Evolutionary conservation across 2,113 vertebrate species (phyloP).

Genomic region (Guaruba guarouba): DNA sequence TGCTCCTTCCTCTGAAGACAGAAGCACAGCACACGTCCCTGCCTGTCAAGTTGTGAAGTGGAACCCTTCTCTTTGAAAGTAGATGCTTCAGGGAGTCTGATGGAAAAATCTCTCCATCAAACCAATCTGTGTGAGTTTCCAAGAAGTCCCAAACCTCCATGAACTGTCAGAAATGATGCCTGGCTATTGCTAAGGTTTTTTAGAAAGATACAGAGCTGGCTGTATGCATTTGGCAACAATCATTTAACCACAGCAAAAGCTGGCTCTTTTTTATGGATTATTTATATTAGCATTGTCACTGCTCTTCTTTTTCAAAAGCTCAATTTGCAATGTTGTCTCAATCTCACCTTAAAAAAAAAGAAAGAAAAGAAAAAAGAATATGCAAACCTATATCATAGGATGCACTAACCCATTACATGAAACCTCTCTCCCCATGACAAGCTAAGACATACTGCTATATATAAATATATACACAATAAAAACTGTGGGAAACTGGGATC

Average conservation of each 20-base stretch:
- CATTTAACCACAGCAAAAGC: background rate
- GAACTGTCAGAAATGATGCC: background rate
- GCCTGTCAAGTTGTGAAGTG: background rate
- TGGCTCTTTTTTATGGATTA: background rate
- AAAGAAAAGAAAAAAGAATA: background rate
- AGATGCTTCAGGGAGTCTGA: background rate
- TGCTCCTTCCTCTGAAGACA: background rate
- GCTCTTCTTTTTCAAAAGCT: slow-evolving; percentile 49
- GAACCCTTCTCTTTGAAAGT: background rate
- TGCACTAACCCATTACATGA: background rate
- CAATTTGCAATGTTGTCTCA: slow-evolving; percentile 38
- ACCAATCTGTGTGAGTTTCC: background rate
- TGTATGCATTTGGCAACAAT: slow-evolving; percentile 23
- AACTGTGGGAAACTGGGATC: slow-evolving; percentile 4
- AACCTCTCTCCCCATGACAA: slow-evolving; percentile 17
- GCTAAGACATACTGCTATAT: background rate
- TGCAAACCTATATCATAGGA: slow-evolving; percentile 12
- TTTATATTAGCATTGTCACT: slow-evolving; percentile 29
- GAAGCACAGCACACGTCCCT: background rate
- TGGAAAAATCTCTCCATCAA: slow-evolving; percentile 20
- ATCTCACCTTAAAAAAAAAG: background rate
- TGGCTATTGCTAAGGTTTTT: background rate
- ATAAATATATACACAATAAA: slow-evolving; percentile 19
- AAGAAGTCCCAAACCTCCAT: background rate
- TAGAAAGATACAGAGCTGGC: background rate